Evolutionary conservation across 2,113 vertebrate species (phyloP).

Genomic region (Machaerirhynchus nigripectus): DNA sequence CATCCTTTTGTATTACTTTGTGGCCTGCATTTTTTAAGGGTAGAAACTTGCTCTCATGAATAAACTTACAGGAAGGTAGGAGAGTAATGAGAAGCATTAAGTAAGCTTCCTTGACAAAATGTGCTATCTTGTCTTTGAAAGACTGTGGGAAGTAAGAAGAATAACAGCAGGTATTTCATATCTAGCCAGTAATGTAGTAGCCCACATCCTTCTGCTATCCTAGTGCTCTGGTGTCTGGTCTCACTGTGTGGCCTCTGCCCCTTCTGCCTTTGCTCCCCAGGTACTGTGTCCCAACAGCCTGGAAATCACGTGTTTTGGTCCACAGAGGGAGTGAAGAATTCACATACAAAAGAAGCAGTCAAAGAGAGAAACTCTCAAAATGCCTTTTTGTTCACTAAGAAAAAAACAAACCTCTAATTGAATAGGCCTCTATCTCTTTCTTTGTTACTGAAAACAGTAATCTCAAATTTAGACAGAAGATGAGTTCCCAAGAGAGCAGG

Average conservation of each 20-base stretch:
- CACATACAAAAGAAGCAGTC: not conserved
- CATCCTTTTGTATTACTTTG: not conserved
- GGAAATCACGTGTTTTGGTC: rapidly evolving
- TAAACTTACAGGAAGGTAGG: not conserved
- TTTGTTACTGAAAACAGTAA: not conserved
- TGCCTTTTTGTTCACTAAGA: not conserved
- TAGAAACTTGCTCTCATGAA: not conserved
- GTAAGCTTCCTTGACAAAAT: not conserved
- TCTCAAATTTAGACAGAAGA: not conserved
- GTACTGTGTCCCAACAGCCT: not conserved
- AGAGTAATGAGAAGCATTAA: not conserved
- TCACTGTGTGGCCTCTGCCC: not conserved
- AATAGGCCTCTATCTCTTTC: not conserved
- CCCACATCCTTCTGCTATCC: not conserved
- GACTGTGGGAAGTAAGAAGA: not conserved
- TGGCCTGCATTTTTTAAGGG: not conserved
- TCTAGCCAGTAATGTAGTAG: not conserved
- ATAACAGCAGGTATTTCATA: not conserved
- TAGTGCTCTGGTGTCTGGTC: rapidly evolving
- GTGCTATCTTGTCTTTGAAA: not conserved
- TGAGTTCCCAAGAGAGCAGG: not conserved
- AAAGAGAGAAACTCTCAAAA: not conserved
- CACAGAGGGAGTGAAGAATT: not conserved
- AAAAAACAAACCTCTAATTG: not conserved
- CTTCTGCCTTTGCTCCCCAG: not conserved